These are phyloP conservation scores for Coturnix japonica DNA, from an alignment of 2,113 vertebrate species.

Conservation along the genomic window DNA sequence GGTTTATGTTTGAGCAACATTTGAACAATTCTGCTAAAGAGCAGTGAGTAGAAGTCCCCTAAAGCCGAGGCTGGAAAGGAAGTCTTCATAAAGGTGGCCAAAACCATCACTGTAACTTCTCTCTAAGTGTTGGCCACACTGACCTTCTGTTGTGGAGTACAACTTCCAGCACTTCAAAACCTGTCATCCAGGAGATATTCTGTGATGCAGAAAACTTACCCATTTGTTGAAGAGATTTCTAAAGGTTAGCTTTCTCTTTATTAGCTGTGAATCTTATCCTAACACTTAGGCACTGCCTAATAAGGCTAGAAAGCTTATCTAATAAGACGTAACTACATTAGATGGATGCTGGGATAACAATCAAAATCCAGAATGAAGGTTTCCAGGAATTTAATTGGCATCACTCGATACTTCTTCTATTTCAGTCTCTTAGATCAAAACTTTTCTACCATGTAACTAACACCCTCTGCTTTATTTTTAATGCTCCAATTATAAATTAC, in stretches of 20 bases:
- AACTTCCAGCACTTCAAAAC: not conserved
- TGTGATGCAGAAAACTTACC: not conserved
- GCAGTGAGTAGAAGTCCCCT: not conserved
- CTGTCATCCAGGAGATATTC: not conserved
- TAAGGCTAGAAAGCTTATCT: slow-evolving; percentile 27
- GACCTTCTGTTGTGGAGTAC: not conserved
- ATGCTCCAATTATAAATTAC: not conserved
- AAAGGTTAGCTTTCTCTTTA: not conserved
- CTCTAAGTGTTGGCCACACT: not conserved
- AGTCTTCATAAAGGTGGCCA: not conserved
- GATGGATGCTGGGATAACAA: slow-evolving; percentile 15
- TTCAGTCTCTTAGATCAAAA: slow-evolving; percentile 3
- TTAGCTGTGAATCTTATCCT: not conserved
- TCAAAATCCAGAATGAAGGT: not conserved
- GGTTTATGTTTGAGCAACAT: not conserved
- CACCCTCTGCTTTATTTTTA: not conserved
- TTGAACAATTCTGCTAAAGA: not conserved
- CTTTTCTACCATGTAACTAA: not conserved
- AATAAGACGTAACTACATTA: slow-evolving; percentile 27
- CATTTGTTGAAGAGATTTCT: not conserved
- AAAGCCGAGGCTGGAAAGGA: not conserved
- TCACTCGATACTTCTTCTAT: slow-evolving; percentile 13
- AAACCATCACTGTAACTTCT: not conserved
- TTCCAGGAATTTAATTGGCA: not conserved
- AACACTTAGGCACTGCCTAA: not conserved